Evolutionary conservation across 2,888 invertebrate species (phyloP).

Genomic region (Brenthis ino): DNA sequence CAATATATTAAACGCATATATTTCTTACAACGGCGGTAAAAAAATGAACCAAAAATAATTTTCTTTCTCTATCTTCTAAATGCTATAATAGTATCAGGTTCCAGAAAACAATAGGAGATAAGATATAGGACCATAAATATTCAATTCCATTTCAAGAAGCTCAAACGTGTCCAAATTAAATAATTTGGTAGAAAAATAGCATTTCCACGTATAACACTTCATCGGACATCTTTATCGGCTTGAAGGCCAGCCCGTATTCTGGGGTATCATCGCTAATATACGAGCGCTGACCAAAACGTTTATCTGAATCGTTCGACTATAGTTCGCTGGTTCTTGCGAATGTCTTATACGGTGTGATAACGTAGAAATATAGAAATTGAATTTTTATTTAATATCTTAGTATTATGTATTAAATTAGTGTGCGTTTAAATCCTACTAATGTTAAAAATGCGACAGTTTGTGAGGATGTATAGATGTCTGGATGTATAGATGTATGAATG

Average conservation of each 20-base stretch:
- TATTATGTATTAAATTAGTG: too few species aligned
- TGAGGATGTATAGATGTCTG: too few species aligned
- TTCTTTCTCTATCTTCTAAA: neutral
- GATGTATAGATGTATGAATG: too few species aligned
- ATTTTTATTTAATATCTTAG: neutral
- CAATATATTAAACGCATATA: too few species aligned
- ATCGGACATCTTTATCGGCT: constrained; percentile 62
- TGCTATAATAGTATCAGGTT: constrained; percentile 1
- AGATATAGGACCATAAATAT: constrained; percentile 13
- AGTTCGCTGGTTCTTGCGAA: constrained; percentile 55
- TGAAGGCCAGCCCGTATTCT: constrained; percentile 39
- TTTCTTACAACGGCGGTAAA: neutral
- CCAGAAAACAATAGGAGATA: constrained; percentile 1
- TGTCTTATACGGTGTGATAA: constrained; percentile 13
- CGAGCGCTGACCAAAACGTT: constrained; percentile 68
- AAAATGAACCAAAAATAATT: neutral
- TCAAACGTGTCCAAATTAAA: constrained; percentile 32
- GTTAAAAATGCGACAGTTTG: too few species aligned
- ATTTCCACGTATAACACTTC: constrained; percentile 48
- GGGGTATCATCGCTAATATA: constrained; percentile 44
- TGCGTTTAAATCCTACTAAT: too few species aligned
- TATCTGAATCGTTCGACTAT: constrained; percentile 70
- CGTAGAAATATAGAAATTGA: neutral
- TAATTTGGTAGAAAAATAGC: constrained; percentile 33
- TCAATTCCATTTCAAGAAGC: constrained; percentile 8